These are phyloP conservation scores for Montipora foliosa DNA, from an alignment of 64 coral and sea anemone genomes.

Conservation along the genomic window DNA sequence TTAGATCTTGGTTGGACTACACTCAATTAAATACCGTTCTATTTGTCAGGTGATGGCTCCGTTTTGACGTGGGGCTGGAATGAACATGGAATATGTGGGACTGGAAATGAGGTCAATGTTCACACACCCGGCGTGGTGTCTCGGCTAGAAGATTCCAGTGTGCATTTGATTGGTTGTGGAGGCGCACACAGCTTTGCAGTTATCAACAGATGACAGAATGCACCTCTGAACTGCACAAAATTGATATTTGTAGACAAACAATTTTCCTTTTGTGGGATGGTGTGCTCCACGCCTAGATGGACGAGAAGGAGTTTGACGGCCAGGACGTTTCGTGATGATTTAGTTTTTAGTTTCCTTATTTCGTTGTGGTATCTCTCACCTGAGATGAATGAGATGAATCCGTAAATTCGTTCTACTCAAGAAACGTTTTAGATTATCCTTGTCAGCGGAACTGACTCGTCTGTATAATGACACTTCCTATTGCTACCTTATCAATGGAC, in stretches of 20 bases:
- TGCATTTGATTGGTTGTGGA: constrained; percentile 80
- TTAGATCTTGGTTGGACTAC: too few species aligned
- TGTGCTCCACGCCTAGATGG: neutral
- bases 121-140: constrained; percentile 54
- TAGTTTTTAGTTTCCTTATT: neutral
- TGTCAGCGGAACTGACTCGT: too few species aligned
- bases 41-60: constrained; percentile 61
- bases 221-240: neutral
- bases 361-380: too few species aligned
- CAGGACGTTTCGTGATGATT: neutral
- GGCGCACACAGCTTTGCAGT: constrained; percentile 87
- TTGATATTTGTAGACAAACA: neutral
- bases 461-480: too few species aligned
- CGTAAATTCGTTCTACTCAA: too few species aligned
- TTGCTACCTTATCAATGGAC: too few species aligned
- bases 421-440: too few species aligned
- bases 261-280: neutral
- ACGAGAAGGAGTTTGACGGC: neutral
- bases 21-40: neutral
- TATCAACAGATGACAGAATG: neutral
- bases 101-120: constrained; percentile 76
- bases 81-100: constrained; percentile 95
- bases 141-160: neutral
- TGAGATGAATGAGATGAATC: too few species aligned
- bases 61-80: constrained; percentile 93